Evolutionary conservation across 1,140 invertebrate genomes (phyloP).

Genomic region (Zaprionus ornatus): DNA sequence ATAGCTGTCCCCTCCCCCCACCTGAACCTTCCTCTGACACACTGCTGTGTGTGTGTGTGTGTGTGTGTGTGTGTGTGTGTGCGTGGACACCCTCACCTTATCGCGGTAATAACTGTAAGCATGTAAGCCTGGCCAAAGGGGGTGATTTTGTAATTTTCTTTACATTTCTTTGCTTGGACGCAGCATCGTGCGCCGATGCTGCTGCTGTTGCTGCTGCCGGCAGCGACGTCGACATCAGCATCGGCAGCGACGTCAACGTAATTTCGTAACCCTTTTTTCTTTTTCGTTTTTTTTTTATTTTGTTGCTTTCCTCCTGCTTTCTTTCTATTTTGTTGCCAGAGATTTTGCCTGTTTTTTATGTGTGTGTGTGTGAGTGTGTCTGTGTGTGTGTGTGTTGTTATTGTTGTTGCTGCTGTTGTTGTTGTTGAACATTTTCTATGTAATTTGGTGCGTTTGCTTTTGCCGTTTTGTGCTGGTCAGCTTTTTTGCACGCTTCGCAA

Average conservation of each 20-base stretch:
- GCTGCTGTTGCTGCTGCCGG: background rate
- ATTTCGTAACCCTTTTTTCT: slow-evolving; percentile 57
- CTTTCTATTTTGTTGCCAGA: slow-evolving; percentile 48
- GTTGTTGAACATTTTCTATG: slow-evolving; percentile 69
- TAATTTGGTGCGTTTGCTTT: slow-evolving; percentile 69
- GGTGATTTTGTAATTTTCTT: slow-evolving; percentile 82
- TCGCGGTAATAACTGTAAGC: slow-evolving; percentile 82
- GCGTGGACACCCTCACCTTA: slow-evolving; percentile 55
- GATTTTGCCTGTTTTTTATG: slow-evolving; percentile 65
- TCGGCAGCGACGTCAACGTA: slow-evolving; percentile 27
- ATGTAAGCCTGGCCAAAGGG: slow-evolving; percentile 80
- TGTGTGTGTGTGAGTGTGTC: slow-evolving; percentile 7
- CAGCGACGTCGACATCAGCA: background rate
- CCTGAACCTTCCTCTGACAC: too few species aligned
- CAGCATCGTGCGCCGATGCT: background rate
- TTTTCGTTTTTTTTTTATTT: slow-evolving; percentile 6
- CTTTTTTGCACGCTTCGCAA: slow-evolving; percentile 78
- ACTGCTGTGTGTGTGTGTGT: background rate
- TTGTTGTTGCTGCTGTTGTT: slow-evolving; percentile 26
- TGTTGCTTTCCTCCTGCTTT: background rate
- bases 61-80: background rate
- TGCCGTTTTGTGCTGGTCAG: slow-evolving; percentile 75
- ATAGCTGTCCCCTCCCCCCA: background rate
- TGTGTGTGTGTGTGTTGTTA: slow-evolving; percentile 24
- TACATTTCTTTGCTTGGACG: slow-evolving; percentile 71